These are phyloP conservation scores for Netelia virgata DNA, from an alignment of 2,888 invertebrate genomes.

Conservation along the genomic window DNA sequence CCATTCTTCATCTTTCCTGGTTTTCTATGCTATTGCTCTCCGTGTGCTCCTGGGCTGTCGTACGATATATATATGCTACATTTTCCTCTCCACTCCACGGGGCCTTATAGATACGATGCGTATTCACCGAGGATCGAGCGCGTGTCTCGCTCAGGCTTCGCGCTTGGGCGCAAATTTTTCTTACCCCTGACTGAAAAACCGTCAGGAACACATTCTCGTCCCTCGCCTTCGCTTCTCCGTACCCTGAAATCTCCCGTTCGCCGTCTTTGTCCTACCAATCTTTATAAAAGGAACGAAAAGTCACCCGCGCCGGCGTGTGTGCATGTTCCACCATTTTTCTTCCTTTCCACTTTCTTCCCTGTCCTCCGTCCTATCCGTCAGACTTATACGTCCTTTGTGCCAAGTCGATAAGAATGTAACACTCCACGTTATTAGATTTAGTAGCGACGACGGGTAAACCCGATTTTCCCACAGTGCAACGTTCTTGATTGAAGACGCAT, in stretches of 20 bases:
- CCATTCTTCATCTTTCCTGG: conserved; percentile 67
- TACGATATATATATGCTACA: not conserved
- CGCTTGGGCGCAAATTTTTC: conserved; percentile 55
- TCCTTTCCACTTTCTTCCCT: conserved; percentile 20
- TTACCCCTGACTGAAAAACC: conserved; percentile 56
- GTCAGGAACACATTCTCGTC: conserved; percentile 63
- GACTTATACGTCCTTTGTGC: conserved; percentile 48
- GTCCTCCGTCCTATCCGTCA: conserved; percentile 41
- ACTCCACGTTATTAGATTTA: conserved; percentile 47
- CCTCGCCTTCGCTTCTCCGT: conserved; percentile 47
- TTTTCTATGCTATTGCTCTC: conserved; percentile 13
- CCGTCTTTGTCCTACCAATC: conserved; percentile 57
- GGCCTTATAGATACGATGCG: conserved; percentile 39
- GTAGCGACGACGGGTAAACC: conserved; percentile 13
- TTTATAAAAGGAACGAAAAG: conserved; percentile 44
- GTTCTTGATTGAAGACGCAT: not conserved
- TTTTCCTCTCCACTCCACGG: not conserved
- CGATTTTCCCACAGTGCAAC: not conserved
- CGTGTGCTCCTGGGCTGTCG: conserved; percentile 27
- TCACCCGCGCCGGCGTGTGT: not conserved
- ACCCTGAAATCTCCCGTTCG: conserved; percentile 43
- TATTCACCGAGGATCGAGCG: conserved; percentile 9
- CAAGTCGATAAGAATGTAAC: conserved; percentile 43
- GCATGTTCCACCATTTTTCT: conserved; percentile 24
- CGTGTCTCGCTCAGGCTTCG: conserved; percentile 31